Conservation (phyloP, 2,888 invertebrate genomes). For the Entomobrya proxima region DNA sequence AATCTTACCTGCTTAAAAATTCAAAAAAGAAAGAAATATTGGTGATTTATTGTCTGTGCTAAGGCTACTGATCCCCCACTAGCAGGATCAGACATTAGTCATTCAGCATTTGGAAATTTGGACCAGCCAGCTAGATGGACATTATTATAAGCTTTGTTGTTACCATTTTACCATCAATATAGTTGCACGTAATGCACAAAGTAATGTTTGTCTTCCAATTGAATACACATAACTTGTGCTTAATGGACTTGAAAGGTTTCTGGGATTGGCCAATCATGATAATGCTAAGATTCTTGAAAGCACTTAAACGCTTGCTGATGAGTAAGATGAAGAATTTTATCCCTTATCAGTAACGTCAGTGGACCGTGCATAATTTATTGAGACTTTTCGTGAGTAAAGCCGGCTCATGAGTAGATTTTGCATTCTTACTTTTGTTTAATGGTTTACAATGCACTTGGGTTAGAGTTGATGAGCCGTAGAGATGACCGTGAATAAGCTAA, state of each 20-base stretch:
- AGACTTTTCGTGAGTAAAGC: slow-evolving; percentile 44
- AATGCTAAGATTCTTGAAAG: slow-evolving; percentile 40
- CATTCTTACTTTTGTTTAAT: no score
- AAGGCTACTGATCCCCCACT: no score
- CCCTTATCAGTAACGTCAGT: slow-evolving; percentile 11
- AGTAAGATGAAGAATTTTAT: slow-evolving; percentile 48
- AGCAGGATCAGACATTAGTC: no score
- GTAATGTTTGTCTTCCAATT: background rate
- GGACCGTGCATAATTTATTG: slow-evolving; percentile 56
- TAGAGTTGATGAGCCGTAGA: no score
- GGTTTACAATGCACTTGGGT: no score
- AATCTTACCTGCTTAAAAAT: no score
- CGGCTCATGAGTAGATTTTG: background rate
- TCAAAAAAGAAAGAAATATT: no score
- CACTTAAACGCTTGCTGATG: slow-evolving; percentile 45
- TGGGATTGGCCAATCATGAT: slow-evolving; percentile 48
- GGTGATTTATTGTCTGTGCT: no score
- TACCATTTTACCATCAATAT: background rate
- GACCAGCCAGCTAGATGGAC: no score
- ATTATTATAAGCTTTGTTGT: no score
- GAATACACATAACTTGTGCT: slow-evolving; percentile 27
- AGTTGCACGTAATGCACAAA: background rate
- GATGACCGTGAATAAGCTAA: no score
- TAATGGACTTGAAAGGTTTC: slow-evolving; percentile 58
- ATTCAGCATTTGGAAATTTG: no score